Percentiles rank a stretch among this genome's conserved stretches.
These are phyloP conservation scores for Chrysotoxum bicinctum DNA, from an alignment of 2,888 invertebrate species.

Conservation along the genomic window DNA sequence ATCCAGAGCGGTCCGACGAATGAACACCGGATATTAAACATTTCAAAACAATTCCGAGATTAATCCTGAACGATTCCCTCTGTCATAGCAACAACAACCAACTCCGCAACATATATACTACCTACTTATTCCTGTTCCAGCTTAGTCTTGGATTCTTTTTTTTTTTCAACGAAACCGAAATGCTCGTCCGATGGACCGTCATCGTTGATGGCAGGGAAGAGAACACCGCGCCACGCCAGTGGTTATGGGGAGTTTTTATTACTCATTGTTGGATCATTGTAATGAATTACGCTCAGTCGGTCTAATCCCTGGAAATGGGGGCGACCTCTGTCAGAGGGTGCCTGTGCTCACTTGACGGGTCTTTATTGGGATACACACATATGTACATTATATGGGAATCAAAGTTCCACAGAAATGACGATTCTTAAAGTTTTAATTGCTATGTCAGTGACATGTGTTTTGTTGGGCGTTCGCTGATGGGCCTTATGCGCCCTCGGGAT, in stretches of 20 bases:
- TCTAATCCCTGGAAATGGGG: slow-evolving; percentile 69
- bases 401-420: slow-evolving; percentile 45
- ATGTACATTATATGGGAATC: slow-evolving; percentile 53
- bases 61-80: slow-evolving; percentile 64
- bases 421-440: slow-evolving; percentile 64
- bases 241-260: slow-evolving; percentile 57
- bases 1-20: slow-evolving; percentile 36
- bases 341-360: neutral
- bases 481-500: slow-evolving; percentile 10
- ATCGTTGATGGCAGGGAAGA: slow-evolving; percentile 19
- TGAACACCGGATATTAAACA: slow-evolving; percentile 71
- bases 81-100: slow-evolving; percentile 54
- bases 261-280: slow-evolving; percentile 71
- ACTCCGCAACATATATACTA: slow-evolving; percentile 15
- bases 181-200: slow-evolving; percentile 23
- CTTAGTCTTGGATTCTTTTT: slow-evolving; percentile 28
- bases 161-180: slow-evolving; percentile 27
- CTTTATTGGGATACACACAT: slow-evolving; percentile 12
- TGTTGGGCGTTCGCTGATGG: slow-evolving; percentile 17
- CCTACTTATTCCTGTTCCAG: slow-evolving; percentile 17
- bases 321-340: slow-evolving; percentile 53
- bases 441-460: slow-evolving; percentile 41
- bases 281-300: slow-evolving; percentile 72
- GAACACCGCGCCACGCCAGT: neutral
- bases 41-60: slow-evolving; percentile 72